A percentile compares a stretch with the other conserved stretches of the same genome.
phyloP scores from a whole-genome alignment of 2,113 vertebrate genomes.

The Lichenostomus cassidix region DNA sequence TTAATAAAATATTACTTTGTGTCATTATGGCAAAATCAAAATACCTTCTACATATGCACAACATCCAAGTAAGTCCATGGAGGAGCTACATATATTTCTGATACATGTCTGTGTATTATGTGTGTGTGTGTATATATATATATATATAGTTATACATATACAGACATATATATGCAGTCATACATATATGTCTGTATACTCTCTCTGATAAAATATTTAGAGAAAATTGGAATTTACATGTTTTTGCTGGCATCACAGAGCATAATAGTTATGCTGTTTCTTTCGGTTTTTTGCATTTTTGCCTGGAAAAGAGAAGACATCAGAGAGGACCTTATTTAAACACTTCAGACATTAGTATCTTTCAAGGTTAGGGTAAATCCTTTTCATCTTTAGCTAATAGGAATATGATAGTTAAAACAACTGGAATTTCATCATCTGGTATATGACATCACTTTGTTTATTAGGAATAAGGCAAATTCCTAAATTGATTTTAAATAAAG shows the following conservation, averaged over 20 bases:
- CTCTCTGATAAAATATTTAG: not conserved
- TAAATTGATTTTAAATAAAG: not conserved
- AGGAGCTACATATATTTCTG: not conserved
- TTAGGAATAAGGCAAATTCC: not conserved
- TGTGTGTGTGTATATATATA: not conserved
- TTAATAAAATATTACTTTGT: not conserved
- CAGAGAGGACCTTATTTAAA: not conserved
- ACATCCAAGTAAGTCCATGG: not conserved
- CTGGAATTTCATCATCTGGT: not conserved
- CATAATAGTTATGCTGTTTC: not conserved
- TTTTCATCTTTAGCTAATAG: not conserved
- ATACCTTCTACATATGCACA: not conserved
- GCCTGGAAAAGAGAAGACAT: not conserved
- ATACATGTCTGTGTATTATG: not conserved
- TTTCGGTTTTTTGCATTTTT: not conserved
- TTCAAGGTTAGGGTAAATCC: not conserved
- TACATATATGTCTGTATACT: not conserved
- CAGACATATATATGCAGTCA: too few species aligned
- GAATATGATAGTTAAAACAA: not conserved
- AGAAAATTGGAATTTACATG: not conserved
- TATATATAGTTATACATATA: too few species aligned
- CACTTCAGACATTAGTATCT: not conserved
- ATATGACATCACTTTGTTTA: not conserved
- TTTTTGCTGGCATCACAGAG: not conserved
- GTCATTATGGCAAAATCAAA: not conserved